phyloP scores from a whole-genome alignment of 1,140 invertebrate species.

The Neelides sp. region DNA sequence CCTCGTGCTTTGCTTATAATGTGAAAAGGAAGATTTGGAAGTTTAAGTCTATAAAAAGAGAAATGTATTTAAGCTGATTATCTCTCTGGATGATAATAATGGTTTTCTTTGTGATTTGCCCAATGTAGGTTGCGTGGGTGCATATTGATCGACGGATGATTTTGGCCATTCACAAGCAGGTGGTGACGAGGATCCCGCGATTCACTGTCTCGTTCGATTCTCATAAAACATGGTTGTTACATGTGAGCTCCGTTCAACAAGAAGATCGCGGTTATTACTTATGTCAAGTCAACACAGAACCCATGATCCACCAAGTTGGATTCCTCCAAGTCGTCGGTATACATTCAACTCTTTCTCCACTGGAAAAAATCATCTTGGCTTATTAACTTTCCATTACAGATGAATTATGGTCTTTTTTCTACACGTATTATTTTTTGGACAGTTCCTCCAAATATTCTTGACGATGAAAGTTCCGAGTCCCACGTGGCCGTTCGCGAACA shows the following conservation, averaged over 20 bases:
- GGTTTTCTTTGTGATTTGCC: slow-evolving; percentile 25
- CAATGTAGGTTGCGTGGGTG: slow-evolving; percentile 75
- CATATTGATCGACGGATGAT: slow-evolving; percentile 90
- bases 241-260: slow-evolving; percentile 73
- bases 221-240: slow-evolving; percentile 78
- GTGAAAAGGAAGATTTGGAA: too few species aligned
- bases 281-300: slow-evolving; percentile 79
- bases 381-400: too few species aligned
- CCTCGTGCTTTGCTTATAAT: too few species aligned
- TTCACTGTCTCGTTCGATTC: slow-evolving; percentile 81
- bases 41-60: too few species aligned
- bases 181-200: slow-evolving; percentile 70
- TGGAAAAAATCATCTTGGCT: too few species aligned
- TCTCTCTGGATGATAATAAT: too few species aligned
- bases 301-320: slow-evolving; percentile 87
- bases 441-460: slow-evolving; percentile 82
- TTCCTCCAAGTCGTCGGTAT: slow-evolving; percentile 87
- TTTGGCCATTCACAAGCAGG: slow-evolving; percentile 75
- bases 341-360: too few species aligned
- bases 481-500: slow-evolving; percentile 77
- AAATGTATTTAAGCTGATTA: too few species aligned
- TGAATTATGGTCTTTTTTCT: background rate
- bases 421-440: slow-evolving; percentile 34
- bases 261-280: slow-evolving; percentile 82
- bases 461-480: slow-evolving; percentile 67